These are phyloP conservation scores for Scolopax bukidnonensis DNA, from an alignment of 2,797 vertebrate genomes.

Conservation along the genomic window DNA sequence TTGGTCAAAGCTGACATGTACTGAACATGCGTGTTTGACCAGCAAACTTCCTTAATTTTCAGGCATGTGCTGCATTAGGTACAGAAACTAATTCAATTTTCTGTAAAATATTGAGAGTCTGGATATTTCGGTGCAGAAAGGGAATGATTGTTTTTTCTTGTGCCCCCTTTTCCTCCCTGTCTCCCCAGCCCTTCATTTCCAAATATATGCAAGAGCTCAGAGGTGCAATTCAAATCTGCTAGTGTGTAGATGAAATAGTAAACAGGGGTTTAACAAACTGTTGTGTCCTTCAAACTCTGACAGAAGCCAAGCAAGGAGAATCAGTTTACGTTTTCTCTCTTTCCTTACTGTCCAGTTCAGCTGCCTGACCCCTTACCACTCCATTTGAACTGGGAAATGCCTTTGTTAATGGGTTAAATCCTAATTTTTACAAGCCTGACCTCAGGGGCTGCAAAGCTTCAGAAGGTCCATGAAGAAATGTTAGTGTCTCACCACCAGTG, in stretches of 20 bases:
- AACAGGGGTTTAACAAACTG: not conserved
- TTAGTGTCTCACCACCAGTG: not conserved
- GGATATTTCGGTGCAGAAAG: not conserved
- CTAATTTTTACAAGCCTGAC: not conserved
- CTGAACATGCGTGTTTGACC: not conserved
- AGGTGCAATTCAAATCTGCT: not conserved
- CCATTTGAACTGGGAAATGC: not conserved
- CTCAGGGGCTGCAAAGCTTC: not conserved
- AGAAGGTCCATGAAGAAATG: accelerated
- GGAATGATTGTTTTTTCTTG: not conserved
- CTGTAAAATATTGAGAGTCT: not conserved
- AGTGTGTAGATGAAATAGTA: not conserved
- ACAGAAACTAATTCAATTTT: not conserved
- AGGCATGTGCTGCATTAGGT: not conserved
- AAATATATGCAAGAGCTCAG: not conserved
- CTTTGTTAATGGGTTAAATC: not conserved
- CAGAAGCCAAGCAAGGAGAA: not conserved
- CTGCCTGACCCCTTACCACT: not conserved
- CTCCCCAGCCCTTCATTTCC: not conserved
- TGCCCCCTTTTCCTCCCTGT: not conserved
- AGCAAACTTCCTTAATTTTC: not conserved
- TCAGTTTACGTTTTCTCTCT: not conserved
- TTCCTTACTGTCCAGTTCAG: not conserved
- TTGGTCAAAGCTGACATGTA: not conserved
- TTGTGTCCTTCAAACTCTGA: not conserved